Evolutionary conservation across 2,888 invertebrate genomes (phyloP).

Genomic region (Mythimna vitellina): DNA sequence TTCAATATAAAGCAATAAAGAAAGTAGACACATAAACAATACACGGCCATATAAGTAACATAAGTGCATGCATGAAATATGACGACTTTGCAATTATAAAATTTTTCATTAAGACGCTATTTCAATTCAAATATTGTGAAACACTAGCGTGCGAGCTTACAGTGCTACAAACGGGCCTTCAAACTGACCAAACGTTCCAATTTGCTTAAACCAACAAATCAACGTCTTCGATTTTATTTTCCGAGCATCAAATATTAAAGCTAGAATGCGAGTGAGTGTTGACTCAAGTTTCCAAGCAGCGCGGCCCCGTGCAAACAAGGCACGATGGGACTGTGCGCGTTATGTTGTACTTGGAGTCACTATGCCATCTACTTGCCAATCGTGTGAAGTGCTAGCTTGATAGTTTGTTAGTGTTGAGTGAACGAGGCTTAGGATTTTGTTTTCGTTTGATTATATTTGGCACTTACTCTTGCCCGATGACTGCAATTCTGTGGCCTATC

Average conservation of each 20-base stretch:
- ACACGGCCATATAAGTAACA: background rate
- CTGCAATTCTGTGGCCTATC: background rate
- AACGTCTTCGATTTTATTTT: slow-evolving; percentile 43
- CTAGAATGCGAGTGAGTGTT: slow-evolving; percentile 48
- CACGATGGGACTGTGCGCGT: slow-evolving; percentile 13
- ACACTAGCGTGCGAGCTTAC: background rate
- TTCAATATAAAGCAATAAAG: background rate
- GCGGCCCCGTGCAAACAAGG: slow-evolving; percentile 46
- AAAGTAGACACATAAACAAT: background rate
- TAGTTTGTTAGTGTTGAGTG: slow-evolving; percentile 20
- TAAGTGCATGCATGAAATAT: no score
- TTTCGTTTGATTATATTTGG: background rate
- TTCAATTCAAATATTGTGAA: no score
- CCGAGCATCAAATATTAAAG: slow-evolving; percentile 55
- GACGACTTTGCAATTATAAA: no score
- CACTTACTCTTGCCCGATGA: background rate
- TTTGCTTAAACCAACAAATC: slow-evolving; percentile 52
- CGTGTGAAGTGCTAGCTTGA: slow-evolving; percentile 19
- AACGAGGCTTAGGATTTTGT: slow-evolving; percentile 11
- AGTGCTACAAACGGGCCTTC: slow-evolving; percentile 19
- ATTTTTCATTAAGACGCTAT: background rate
- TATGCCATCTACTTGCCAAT: slow-evolving; percentile 27
- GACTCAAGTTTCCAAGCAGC: slow-evolving; percentile 45
- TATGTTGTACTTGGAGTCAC: slow-evolving; percentile 33
- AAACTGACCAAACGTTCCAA: slow-evolving; percentile 53